Evolutionary conservation across 2,113 vertebrate species (phyloP).

Genomic region (Mus spicilegus): DNA sequence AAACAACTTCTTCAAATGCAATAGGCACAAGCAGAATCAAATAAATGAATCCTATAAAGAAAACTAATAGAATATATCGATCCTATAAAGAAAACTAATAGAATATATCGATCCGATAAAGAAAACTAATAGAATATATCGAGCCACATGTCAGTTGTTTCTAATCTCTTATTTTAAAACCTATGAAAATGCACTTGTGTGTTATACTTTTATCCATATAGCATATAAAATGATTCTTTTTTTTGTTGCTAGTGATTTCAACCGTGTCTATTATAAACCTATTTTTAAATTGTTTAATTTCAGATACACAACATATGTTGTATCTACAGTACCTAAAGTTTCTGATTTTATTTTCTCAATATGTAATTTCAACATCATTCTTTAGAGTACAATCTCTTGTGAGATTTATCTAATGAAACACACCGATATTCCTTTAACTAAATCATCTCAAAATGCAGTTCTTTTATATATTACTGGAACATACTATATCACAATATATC

Average conservation of each 20-base stretch:
- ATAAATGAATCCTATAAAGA: neutral
- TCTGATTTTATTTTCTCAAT: neutral
- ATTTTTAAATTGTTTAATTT: constrained; percentile 3
- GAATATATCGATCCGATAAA: too few relatives aligned
- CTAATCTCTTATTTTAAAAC: neutral
- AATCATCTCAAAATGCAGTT: neutral
- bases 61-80: neutral
- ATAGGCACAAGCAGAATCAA: neutral
- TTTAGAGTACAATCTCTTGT: neutral
- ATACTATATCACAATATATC: neutral
- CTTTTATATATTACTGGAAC: neutral
- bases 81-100: neutral
- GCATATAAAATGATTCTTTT: neutral
- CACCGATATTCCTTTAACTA: neutral
- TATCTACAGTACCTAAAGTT: neutral
- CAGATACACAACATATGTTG: neutral
- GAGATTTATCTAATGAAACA: neutral
- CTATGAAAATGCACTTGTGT: neutral
- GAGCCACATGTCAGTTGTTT: neutral
- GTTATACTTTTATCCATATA: neutral
- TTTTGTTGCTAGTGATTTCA: neutral
- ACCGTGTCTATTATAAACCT: neutral
- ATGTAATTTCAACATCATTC: neutral
- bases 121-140: neutral
- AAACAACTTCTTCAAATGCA: constrained; percentile 10